A percentile compares a stretch with the other conserved stretches of the same genome.
These are phyloP conservation scores for Leucophenga varia DNA, from an alignment of 1,140 invertebrate genomes.

Conservation along the genomic window DNA sequence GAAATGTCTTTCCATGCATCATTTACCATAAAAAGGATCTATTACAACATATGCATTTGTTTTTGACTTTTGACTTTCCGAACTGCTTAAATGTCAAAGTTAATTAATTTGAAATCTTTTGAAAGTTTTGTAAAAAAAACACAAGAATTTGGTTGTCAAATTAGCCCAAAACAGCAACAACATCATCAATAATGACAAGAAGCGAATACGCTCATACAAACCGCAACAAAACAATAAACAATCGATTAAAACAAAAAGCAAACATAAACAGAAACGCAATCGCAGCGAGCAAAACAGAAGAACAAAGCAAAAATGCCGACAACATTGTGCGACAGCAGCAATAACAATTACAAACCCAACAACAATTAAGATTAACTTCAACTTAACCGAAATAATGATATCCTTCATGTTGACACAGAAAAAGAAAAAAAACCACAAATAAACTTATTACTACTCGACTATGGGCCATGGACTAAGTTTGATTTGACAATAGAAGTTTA, in stretches of 20 bases:
- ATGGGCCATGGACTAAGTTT: too few relatives aligned
- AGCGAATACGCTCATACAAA: conserved; percentile 15
- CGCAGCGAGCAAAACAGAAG: too few relatives aligned
- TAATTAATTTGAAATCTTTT: too few relatives aligned
- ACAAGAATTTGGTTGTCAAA: conserved; percentile 38
- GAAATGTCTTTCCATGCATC: too few relatives aligned
- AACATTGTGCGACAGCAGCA: not conserved
- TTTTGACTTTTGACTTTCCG: too few relatives aligned
- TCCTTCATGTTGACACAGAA: too few relatives aligned
- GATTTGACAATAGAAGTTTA: too few relatives aligned
- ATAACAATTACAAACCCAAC: conserved; percentile 3
- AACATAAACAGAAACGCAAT: conserved; percentile 6
- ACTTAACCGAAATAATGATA: too few relatives aligned
- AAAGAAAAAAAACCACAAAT: conserved; percentile 9
- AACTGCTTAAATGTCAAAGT: too few relatives aligned
- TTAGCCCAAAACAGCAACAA: conserved; percentile 23
- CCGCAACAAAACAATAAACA: conserved; percentile 36
- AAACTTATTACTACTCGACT: not conserved
- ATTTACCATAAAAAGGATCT: too few relatives aligned
- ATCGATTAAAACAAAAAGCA: conserved; percentile 36
- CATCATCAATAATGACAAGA: conserved; percentile 1
- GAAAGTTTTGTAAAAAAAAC: not conserved
- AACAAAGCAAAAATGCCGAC: conserved; percentile 10
- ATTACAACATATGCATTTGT: too few relatives aligned
- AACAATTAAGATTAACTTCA: too few relatives aligned